Evolutionary conservation across 2,797 vertebrate genomes (phyloP).

Genomic region (Pangasius sanitwongsei): DNA sequence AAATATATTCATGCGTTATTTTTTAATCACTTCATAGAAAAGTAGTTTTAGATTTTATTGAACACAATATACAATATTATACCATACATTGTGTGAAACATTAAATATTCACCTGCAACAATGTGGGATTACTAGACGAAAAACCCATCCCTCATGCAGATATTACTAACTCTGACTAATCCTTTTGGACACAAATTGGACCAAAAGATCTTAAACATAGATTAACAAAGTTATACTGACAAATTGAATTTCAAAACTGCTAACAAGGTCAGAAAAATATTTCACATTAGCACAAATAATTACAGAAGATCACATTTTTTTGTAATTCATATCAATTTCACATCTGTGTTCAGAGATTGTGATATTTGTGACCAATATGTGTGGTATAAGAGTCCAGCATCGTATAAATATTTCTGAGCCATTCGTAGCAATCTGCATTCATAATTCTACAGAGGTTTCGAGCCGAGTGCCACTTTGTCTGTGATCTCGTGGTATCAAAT

Average conservation of each 20-base stretch:
- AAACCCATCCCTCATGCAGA: constrained; percentile 91
- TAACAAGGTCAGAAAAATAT: constrained; percentile 86
- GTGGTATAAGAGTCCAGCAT: constrained; percentile 49
- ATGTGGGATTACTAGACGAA: constrained; percentile 86
- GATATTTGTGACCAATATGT: constrained; percentile 75
- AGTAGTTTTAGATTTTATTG: constrained; percentile 94
- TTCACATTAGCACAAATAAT: constrained; percentile 89
- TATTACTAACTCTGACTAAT: constrained; percentile 86
- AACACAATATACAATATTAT: constrained; percentile 99
- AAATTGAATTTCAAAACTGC: constrained; percentile 85
- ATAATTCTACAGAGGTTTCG: constrained; percentile 58
- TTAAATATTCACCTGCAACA: constrained; percentile 88
- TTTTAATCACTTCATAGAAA: constrained; percentile 99
- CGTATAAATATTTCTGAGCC: constrained; percentile 60
- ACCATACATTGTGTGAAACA: constrained; percentile 98
- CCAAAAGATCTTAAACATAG: constrained; percentile 84
- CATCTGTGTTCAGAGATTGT: constrained; percentile 78
- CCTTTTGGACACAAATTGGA: constrained; percentile 84
- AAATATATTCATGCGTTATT: constrained; percentile 88
- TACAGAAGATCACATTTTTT: constrained; percentile 87
- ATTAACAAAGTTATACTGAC: constrained; percentile 88
- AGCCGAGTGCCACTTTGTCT: constrained; percentile 54
- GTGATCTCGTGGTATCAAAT: constrained; percentile 44
- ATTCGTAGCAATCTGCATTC: constrained; percentile 70
- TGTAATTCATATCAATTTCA: constrained; percentile 80